phyloP scores from a whole-genome alignment of 2,888 invertebrate species.

The Parelbella ahira region DNA sequence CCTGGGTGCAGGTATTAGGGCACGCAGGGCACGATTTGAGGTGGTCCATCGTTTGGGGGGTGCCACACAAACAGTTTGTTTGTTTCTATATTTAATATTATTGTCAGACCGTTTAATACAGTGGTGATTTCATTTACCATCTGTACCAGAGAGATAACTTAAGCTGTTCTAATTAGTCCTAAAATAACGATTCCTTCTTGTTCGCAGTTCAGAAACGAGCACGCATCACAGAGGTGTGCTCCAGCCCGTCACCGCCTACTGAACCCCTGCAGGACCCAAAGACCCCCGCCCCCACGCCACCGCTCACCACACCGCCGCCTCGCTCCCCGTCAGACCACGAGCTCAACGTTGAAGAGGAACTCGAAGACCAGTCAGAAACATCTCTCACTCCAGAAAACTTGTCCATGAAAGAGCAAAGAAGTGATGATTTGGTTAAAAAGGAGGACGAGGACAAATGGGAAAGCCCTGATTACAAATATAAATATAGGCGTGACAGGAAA shows the following conservation, averaged over 20 bases:
- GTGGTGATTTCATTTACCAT: no score
- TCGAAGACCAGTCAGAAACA: conserved; percentile 70
- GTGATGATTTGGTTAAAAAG: conserved; percentile 69
- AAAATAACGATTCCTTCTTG: no score
- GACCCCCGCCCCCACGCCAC: conserved; percentile 56
- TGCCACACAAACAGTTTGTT: no score
- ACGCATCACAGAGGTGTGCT: conserved; percentile 69
- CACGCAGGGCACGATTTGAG: no score
- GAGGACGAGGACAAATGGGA: conserved; percentile 76
- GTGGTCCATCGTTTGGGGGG: no score
- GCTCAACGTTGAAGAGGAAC: conserved; percentile 80
- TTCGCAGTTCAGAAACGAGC: conserved; percentile 74
- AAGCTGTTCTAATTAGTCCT: no score
- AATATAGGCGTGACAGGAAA: conserved; percentile 59
- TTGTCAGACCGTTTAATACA: no score
- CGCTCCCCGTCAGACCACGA: conserved; percentile 74
- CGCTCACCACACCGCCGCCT: conserved; percentile 62
- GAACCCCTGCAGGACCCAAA: conserved; percentile 52
- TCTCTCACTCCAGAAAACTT: conserved; percentile 89
- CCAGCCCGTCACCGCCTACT: conserved; percentile 63
- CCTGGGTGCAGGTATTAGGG: no score
- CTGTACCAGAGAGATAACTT: no score
- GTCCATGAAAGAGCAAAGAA: conserved; percentile 85
- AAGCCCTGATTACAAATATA: conserved; percentile 62
- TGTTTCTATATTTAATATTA: no score